These are phyloP conservation scores for Drosophila affinis DNA, from an alignment of 2,888 invertebrate species.

Conservation along the genomic window DNA sequence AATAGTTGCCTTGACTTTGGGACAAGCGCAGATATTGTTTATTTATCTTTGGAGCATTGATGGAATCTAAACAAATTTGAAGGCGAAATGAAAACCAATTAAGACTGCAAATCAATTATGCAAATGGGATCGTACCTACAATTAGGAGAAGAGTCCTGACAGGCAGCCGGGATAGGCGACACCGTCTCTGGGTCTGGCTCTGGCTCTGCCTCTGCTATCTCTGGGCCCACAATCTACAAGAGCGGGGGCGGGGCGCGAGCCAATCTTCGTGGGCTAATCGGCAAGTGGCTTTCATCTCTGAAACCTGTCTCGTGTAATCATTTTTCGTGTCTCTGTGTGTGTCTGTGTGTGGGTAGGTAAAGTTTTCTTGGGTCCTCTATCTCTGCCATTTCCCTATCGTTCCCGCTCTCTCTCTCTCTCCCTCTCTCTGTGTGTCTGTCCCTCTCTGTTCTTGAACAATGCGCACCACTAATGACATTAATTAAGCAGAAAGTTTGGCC, in stretches of 20 bases:
- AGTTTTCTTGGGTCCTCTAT: slow-evolving; percentile 11
- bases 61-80: slow-evolving; percentile 16
- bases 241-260: no score
- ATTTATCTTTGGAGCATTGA: slow-evolving; percentile 13
- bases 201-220: background rate
- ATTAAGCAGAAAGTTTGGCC: slow-evolving; percentile 69
- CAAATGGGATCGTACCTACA: slow-evolving; percentile 45
- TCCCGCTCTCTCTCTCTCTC: background rate
- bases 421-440: slow-evolving; percentile 1
- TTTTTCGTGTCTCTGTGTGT: background rate
- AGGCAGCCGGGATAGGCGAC: no score
- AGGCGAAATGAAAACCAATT: slow-evolving; percentile 30
- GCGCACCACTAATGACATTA: slow-evolving; percentile 69
- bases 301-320: slow-evolving; percentile 1
- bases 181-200: background rate
- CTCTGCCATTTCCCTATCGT: background rate
- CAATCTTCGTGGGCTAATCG: slow-evolving; percentile 15
- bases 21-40: slow-evolving; percentile 16
- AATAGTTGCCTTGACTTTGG: slow-evolving; percentile 34
- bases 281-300: slow-evolving; percentile 7
- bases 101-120: slow-evolving; percentile 41
- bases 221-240: slow-evolving; percentile 1
- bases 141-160: slow-evolving; percentile 2
- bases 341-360: background rate
- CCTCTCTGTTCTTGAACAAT: slow-evolving; percentile 24